phyloP scores from a whole-genome alignment of 1,140 invertebrate species.

The Lasioglossum baleicum region DNA sequence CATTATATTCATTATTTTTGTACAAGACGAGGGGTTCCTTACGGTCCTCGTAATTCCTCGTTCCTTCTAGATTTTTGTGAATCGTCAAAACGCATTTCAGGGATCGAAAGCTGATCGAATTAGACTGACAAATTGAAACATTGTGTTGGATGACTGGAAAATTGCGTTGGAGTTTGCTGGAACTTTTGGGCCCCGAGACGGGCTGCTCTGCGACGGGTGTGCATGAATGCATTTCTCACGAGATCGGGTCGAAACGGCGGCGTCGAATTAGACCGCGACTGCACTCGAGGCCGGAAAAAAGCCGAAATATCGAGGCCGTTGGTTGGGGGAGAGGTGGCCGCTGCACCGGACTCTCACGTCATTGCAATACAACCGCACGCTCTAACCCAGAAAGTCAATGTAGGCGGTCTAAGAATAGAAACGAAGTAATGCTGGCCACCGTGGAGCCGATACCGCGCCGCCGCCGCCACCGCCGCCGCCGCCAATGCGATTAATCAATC shows the following conservation, averaged over 20 bases:
- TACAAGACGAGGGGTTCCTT: too few species aligned
- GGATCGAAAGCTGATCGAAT: too few species aligned
- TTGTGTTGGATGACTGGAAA: too few species aligned
- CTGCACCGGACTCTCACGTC: slow-evolving; percentile 19
- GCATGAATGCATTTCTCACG: too few species aligned
- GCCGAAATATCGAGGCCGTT: neutral
- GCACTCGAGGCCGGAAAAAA: neutral
- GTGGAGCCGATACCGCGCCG: slow-evolving; percentile 22
- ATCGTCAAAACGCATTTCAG: too few species aligned
- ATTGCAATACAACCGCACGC: slow-evolving; percentile 19
- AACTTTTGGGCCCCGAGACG: too few species aligned
- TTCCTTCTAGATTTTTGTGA: too few species aligned
- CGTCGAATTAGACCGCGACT: neutral
- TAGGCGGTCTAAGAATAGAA: slow-evolving; percentile 46
- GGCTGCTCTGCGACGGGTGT: too few species aligned
- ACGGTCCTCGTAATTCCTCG: too few species aligned
- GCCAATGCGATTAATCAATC: slow-evolving; percentile 39
- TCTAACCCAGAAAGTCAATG: slow-evolving; percentile 46
- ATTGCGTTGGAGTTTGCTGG: too few species aligned
- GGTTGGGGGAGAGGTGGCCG: neutral
- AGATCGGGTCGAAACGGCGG: neutral
- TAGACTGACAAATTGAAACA: too few species aligned
- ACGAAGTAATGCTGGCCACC: neutral
- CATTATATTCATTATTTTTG: too few species aligned
- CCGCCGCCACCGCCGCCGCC: neutral